These are phyloP conservation scores for Forbesichthys papilliferus DNA, from an alignment of 2,113 vertebrate genomes.

Conservation along the genomic window DNA sequence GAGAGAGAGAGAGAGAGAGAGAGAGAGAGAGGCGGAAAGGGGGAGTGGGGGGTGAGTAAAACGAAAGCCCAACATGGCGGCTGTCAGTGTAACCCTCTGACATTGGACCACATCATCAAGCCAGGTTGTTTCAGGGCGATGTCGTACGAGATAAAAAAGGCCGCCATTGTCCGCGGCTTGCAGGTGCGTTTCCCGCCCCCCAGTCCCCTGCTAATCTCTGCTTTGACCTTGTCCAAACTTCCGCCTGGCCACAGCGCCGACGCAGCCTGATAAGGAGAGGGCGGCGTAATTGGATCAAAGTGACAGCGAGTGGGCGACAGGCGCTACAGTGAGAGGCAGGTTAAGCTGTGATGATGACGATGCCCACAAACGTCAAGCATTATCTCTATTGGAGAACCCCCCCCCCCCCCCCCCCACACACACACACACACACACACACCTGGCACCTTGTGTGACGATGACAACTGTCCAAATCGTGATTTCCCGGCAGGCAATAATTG, in stretches of 20 bases:
- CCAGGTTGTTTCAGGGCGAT: slow-evolving; percentile 27
- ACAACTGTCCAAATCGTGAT: slow-evolving; percentile 33
- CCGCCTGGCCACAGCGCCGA: slow-evolving; percentile 50
- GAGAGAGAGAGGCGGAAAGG: too few species aligned
- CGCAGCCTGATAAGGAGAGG: slow-evolving; percentile 72
- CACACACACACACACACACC: not conserved
- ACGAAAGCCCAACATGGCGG: not conserved
- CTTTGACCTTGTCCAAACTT: slow-evolving; percentile 65
- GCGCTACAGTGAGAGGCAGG: slow-evolving; percentile 38
- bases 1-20: not conserved
- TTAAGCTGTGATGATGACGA: slow-evolving; percentile 40
- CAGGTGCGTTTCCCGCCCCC: slow-evolving; percentile 36
- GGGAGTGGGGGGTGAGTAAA: too few species aligned
- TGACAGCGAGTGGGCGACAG: slow-evolving; percentile 54
- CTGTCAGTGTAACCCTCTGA: slow-evolving; percentile 35
- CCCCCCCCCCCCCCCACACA: not conserved
- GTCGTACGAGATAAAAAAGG: slow-evolving; percentile 44
- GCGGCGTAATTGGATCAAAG: slow-evolving; percentile 69
- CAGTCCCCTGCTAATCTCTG: slow-evolving; percentile 50
- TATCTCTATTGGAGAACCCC: slow-evolving; percentile 7
- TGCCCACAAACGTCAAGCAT: slow-evolving; percentile 32
- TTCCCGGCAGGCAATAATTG: slow-evolving; percentile 57
- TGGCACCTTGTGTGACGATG: slow-evolving; percentile 1
- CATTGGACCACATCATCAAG: slow-evolving; percentile 26
- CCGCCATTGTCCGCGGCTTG: slow-evolving; percentile 47